A percentile compares a stretch with the other conserved stretches of the same genome.
Conservation (phyloP, 2,797 vertebrate species). For the Tragelaphus eurycerus region DNA sequence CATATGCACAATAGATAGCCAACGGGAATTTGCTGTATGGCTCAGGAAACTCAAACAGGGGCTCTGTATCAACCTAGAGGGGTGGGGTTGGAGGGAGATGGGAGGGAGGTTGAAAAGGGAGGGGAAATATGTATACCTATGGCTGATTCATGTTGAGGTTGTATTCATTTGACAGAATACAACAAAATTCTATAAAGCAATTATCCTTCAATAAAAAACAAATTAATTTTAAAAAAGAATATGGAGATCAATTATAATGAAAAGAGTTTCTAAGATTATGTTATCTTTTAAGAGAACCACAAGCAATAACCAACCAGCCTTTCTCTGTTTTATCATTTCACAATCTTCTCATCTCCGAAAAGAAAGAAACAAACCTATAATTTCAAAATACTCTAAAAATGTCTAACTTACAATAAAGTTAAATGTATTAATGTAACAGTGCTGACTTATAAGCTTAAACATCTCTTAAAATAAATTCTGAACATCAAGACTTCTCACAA, state of each 20-base stretch:
- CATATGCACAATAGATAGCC: neutral
- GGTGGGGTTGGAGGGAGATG: neutral
- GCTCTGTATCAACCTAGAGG: neutral
- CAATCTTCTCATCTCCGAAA: neutral
- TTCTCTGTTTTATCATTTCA: neutral
- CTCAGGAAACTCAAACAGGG: neutral
- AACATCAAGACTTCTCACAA: neutral
- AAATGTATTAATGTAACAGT: neutral
- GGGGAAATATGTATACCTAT: neutral
- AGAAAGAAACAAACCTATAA: neutral
- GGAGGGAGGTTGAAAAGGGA: neutral
- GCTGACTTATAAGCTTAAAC: neutral
- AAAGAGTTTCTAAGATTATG: neutral
- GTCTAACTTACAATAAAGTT: neutral
- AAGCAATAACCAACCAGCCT: neutral
- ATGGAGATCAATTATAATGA: neutral
- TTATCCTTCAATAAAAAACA: neutral
- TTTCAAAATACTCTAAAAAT: conserved; percentile 1
- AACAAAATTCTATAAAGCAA: neutral
- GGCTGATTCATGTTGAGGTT: neutral
- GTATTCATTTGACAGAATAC: neutral
- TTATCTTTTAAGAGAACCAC: neutral
- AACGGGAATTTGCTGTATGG: neutral
- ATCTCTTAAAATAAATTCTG: conserved; percentile 5
- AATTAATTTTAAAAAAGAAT: neutral